Evolutionary conservation across 2,113 vertebrate species (phyloP), one percentile per base, ranked within the genome.

Genomic region (Oriolus oriolus): DNA sequence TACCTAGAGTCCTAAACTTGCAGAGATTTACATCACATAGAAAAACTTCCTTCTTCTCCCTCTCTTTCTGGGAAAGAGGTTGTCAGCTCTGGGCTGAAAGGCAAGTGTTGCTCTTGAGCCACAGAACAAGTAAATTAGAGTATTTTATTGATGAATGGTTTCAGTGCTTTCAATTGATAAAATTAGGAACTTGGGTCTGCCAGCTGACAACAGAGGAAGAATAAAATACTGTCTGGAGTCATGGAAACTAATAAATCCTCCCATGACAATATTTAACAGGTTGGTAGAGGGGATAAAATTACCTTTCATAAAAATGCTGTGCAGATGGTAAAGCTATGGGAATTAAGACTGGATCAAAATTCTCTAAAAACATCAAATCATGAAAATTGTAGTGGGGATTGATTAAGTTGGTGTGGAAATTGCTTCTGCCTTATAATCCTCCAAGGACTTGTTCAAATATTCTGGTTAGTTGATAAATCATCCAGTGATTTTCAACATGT

Each of bases 211-310:
- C 35, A 94, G 59, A 78, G 79, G 61, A 77, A 95, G 89, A 96
- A 96, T 94, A 95, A 97, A 96, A 93, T 90, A 94, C 78, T 92
- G 44, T 93, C 89, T 96, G 95, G 78, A 94, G 82, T 90, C 70
- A 94, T 93, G 89, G 89, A 96, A 96, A 96, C 88, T 95, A 96
- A 96, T 96, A 97, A 97, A 93, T 97, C 45, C 41, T 88, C 93
- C 87, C 93, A 56, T 93, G 89, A 95, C 45, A 94, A 77, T 84
- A 94, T 84, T 96, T 96, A 97, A 91, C 90, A 96, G 92, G 69
- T 96, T 97, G 87, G 84, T 65, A 93, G 79, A 97, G 66, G 50
- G 83, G 35, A 92, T 97, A 97, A 96, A 97, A 97, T 96, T 95
- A 83, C 87, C 64, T 81, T 97, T 97, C 71, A 82, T 92, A 97